phyloP scores from a whole-genome alignment of 1,140 invertebrate genomes.

The Aphis craccivora region DNA sequence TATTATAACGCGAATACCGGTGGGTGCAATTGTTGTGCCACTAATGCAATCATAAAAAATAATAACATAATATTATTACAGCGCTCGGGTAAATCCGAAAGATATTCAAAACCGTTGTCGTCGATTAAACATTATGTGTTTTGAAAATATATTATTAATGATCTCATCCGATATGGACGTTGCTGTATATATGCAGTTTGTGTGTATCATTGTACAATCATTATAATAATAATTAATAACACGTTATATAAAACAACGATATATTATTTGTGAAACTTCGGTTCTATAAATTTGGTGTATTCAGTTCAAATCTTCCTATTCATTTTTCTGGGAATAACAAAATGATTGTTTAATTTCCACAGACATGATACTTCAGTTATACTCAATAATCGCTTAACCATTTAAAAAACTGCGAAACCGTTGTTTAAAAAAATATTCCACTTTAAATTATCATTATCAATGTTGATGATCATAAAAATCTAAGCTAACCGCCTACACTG shows the following conservation, averaged over 20 bases:
- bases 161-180: neutral
- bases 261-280: neutral
- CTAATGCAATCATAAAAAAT: neutral
- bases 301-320: neutral
- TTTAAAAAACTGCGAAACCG: neutral
- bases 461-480: neutral
- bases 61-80: conserved; percentile 9
- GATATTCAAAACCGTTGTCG: neutral
- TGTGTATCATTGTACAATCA: neutral
- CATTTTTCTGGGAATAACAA: neutral
- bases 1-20: neutral
- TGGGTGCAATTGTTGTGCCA: neutral
- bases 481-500: no score
- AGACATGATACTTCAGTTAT: neutral
- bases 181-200: neutral
- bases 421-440: neutral
- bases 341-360: neutral
- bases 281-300: neutral
- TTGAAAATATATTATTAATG: conserved; percentile 2
- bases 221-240: neutral
- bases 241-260: neutral
- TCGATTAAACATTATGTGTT: neutral
- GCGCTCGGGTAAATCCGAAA: neutral
- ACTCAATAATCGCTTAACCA: no score
- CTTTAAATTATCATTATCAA: neutral